Conservation (phyloP, 2,888 invertebrate species). For the Melikaiella ostensackeni region DNA sequence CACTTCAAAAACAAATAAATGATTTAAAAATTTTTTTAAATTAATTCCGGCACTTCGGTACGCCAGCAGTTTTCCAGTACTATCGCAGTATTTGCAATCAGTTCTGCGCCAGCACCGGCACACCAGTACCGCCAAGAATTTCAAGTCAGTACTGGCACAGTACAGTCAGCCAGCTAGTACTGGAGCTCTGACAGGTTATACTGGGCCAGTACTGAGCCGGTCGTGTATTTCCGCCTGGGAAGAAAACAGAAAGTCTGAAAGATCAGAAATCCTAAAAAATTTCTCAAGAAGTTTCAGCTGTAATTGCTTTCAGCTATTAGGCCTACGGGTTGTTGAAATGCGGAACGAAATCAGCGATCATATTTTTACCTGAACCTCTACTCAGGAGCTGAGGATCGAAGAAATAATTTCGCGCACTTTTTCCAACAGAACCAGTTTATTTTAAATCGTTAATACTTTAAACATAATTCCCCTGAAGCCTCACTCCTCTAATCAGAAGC, state of each 20-base stretch:
- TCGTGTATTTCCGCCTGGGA: no score
- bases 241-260: background rate
- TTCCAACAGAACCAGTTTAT: background rate
- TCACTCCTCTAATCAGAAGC: slow-evolving; percentile 6
- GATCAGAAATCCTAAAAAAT: background rate
- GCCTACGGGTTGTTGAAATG: background rate
- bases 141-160: no score
- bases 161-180: no score
- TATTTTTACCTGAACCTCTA: background rate
- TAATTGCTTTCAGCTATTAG: background rate
- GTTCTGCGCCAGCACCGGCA: no score
- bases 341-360: background rate
- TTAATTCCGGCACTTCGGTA: no score
- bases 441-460: background rate
- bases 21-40: no score
- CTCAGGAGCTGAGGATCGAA: background rate
- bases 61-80: no score
- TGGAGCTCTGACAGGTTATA: no score
- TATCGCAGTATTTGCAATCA: no score
- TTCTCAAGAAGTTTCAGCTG: background rate
- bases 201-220: no score
- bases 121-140: no score
- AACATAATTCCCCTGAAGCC: background rate
- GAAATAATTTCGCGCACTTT: background rate
- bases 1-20: no score